Evolutionary conservation across 1,140 invertebrate genomes (phyloP).

Genomic region (Hyposmocoma kahamanoa): DNA sequence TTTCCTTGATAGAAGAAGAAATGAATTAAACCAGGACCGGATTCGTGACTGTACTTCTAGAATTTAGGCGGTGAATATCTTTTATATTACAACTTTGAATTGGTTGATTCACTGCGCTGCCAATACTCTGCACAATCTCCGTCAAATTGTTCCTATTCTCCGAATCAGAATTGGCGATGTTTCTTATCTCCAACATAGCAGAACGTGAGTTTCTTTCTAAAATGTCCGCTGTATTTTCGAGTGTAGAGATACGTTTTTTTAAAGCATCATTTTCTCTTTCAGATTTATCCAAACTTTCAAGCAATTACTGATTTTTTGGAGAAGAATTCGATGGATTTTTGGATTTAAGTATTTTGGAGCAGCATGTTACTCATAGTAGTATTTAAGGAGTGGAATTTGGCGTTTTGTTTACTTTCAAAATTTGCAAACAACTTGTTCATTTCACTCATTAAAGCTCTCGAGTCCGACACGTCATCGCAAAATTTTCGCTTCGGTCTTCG

Average conservation of each 20-base stretch:
- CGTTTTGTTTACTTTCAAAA: no score
- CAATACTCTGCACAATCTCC: neutral
- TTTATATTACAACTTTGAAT: neutral
- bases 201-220: neutral
- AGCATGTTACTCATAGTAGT: no score
- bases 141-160: neutral
- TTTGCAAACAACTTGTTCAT: no score
- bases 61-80: neutral
- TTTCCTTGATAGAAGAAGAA: neutral
- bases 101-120: neutral
- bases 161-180: neutral
- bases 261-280: neutral
- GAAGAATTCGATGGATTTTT: neutral
- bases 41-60: neutral
- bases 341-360: neutral
- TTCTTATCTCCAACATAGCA: neutral
- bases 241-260: neutral
- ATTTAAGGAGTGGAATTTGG: no score
- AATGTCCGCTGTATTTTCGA: neutral
- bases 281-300: neutral
- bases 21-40: neutral
- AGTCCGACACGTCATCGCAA: no score
- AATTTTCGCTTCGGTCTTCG: no score
- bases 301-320: neutral
- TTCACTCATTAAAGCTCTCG: no score